Evolutionary conservation across 1,140 invertebrate species (phyloP).

Genomic region (Onthophagus taurus): DNA sequence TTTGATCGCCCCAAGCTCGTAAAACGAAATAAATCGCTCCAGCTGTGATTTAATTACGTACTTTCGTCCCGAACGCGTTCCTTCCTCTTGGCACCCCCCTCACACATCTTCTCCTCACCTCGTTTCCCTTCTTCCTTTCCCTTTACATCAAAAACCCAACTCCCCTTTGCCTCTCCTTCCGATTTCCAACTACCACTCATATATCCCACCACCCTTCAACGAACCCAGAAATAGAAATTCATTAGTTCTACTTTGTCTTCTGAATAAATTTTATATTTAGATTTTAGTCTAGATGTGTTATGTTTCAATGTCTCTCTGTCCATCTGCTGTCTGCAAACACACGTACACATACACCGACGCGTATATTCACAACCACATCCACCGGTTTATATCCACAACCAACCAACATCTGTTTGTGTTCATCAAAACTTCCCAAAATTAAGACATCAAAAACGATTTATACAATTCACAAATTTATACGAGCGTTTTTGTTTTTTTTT

Average conservation of each 20-base stretch:
- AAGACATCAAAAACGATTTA: no score
- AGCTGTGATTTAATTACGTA: constrained; percentile 14
- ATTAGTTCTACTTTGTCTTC: constrained; percentile 12
- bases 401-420: no score
- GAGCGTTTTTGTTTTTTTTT: no score
- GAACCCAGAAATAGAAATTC: constrained; percentile 10
- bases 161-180: background rate
- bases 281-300: no score
- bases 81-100: constrained; percentile 1
- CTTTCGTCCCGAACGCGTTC: background rate
- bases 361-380: no score
- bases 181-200: background rate
- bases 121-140: background rate
- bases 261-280: constrained; percentile 13
- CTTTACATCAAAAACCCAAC: background rate
- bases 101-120: background rate
- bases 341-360: no score
- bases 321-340: no score
- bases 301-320: no score
- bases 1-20: constrained; percentile 12
- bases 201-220: background rate
- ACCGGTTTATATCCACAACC: no score
- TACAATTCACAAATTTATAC: no score
- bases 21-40: constrained; percentile 13
- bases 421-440: no score